Evolutionary conservation across 2,797 vertebrate species (phyloP).

Genomic region (Lithobates sylvaticus): DNA sequence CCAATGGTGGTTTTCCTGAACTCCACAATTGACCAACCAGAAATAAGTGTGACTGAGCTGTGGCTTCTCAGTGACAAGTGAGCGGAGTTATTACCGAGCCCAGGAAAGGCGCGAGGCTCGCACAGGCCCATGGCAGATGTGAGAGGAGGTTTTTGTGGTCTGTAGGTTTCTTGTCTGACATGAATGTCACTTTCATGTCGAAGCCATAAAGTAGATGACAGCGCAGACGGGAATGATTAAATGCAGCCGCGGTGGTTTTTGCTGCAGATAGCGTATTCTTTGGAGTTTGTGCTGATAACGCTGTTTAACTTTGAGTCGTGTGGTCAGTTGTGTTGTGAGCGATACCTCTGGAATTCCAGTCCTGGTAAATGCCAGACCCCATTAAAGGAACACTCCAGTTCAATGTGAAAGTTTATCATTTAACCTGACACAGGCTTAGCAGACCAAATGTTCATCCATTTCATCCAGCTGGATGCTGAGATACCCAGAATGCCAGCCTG

Average conservation of each 20-base stretch:
- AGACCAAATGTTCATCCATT: no score
- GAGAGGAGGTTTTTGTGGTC: slow-evolving; percentile 16
- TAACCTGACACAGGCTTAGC: no score
- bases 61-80: slow-evolving; percentile 2
- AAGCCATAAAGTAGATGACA: not conserved
- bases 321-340: not conserved
- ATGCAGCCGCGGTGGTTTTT: not conserved
- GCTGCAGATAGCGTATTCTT: not conserved
- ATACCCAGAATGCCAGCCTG: no score
- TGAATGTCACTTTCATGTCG: slow-evolving; percentile 5
- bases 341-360: not conserved
- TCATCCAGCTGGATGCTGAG: no score
- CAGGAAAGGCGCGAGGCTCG: not conserved
- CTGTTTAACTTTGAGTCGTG: not conserved
- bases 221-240: not conserved
- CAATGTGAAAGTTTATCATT: no score
- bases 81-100: not conserved
- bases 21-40: not conserved
- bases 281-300: not conserved
- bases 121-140: slow-evolving; percentile 24
- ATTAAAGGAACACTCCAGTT: no score
- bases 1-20: not conserved
- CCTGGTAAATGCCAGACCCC: no score
- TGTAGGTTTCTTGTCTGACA: not conserved
- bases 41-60: not conserved